Conservation (phyloP, 2,113 vertebrate genomes). For the Protobothrops flavoviridis region DNA sequence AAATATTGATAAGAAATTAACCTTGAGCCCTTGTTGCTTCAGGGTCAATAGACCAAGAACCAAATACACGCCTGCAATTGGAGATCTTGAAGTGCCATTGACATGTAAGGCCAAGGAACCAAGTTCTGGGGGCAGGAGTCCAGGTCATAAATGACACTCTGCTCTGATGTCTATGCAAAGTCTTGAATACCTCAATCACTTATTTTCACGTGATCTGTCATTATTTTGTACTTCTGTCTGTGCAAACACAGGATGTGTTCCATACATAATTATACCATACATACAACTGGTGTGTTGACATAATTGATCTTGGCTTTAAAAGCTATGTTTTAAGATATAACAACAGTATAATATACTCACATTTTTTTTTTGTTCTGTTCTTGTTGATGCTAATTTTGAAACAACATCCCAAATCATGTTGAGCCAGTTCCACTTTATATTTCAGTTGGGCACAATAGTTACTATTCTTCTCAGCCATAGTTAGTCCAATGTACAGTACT, state of each 20-base stretch:
- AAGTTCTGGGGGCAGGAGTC: background rate
- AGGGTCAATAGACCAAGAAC: slow-evolving; percentile 70
- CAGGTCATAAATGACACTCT: background rate
- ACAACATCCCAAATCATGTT: background rate
- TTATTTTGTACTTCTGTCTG: background rate
- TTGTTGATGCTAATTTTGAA: background rate
- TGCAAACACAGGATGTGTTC: background rate
- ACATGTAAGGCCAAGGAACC: background rate
- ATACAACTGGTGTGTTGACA: background rate
- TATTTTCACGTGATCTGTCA: background rate
- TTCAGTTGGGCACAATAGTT: background rate
- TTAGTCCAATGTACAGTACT: background rate
- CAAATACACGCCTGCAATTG: slow-evolving; percentile 62
- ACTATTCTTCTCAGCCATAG: background rate
- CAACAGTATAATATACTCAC: background rate
- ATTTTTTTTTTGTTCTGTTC: too few relatives aligned
- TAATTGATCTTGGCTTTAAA: background rate
- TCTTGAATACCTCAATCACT: background rate
- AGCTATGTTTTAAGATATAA: background rate
- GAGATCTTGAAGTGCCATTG: slow-evolving; percentile 49
- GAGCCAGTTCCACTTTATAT: background rate
- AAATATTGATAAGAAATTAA: slow-evolving; percentile 82
- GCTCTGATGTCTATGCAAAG: background rate
- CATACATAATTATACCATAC: background rate
- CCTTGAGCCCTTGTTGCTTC: slow-evolving; percentile 74